Evolutionary conservation across 2,888 invertebrate genomes (phyloP).

Genomic region (Eurois occulta): DNA sequence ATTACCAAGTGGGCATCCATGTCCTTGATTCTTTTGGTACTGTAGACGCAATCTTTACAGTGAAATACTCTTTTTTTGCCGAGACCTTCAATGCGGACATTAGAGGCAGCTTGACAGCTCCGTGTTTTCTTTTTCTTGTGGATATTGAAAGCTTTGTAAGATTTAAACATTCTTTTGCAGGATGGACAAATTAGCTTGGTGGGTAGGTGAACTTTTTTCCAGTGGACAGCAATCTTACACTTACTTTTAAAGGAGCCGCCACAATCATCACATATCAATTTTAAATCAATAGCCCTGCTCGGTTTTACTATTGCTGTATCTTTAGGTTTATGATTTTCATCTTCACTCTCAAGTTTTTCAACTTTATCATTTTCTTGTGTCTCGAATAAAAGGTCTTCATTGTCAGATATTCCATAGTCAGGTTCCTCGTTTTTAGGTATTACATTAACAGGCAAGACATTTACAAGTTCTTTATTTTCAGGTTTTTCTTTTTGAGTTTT

Average conservation of each 20-base stretch:
- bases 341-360: neutral
- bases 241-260: slow-evolving; percentile 72
- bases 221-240: slow-evolving; percentile 75
- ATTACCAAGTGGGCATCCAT: slow-evolving; percentile 75
- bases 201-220: slow-evolving; percentile 71
- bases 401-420: neutral
- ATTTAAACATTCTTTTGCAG: slow-evolving; percentile 75
- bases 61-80: slow-evolving; percentile 72
- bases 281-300: slow-evolving; percentile 51
- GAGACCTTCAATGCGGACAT: slow-evolving; percentile 74
- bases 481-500: neutral
- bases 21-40: slow-evolving; percentile 75
- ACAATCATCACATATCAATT: slow-evolving; percentile 70
- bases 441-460: neutral
- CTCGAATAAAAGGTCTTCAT: slow-evolving; percentile 10
- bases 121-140: slow-evolving; percentile 69
- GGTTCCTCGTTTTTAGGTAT: slow-evolving; percentile 27
- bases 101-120: slow-evolving; percentile 68
- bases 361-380: neutral
- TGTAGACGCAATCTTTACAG: slow-evolving; percentile 78
- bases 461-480: neutral
- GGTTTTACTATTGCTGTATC: slow-evolving; percentile 3
- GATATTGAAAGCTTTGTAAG: slow-evolving; percentile 71
- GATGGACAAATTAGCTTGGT: slow-evolving; percentile 67
- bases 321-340: neutral